Conservation (phyloP, 2,113 vertebrate species). For the Martes martes region DNA sequence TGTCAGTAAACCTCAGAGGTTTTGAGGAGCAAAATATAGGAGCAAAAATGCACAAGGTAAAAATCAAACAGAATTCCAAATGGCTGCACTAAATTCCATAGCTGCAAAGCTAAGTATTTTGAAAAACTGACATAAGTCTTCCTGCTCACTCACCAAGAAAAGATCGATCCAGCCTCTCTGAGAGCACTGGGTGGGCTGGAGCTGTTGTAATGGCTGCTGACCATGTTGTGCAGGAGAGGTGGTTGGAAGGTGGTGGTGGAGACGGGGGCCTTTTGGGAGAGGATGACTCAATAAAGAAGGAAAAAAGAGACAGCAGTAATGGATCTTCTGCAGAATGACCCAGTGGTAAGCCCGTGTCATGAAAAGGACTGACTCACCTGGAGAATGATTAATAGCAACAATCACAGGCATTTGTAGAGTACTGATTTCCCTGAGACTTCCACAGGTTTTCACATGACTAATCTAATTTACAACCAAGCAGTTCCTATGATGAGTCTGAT, state of each 20-base stretch:
- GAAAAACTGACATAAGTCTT: not conserved
- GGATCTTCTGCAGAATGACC: not conserved
- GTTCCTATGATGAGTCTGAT: not conserved
- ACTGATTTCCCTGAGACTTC: constrained; percentile 35
- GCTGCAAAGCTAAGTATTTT: constrained; percentile 26
- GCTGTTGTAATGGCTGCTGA: not conserved
- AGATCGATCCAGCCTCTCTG: not conserved
- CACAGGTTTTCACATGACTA: constrained; percentile 28
- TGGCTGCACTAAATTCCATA: not conserved
- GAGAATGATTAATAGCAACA: constrained; percentile 44
- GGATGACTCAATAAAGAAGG: constrained; percentile 5
- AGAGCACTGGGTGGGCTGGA: not conserved
- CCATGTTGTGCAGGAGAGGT: not conserved
- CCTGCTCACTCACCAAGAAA: not conserved
- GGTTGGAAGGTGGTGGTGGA: not conserved
- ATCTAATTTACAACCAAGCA: constrained; percentile 16
- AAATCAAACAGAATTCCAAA: constrained; percentile 63
- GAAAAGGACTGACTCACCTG: constrained; percentile 5
- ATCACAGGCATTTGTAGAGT: not conserved
- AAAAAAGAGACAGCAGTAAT: not conserved
- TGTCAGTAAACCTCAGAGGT: constrained; percentile 23
- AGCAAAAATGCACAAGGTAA: constrained; percentile 42
- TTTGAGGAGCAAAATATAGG: not conserved
- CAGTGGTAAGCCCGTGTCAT: not conserved
- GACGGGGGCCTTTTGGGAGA: not conserved